Conservation (phyloP, 2,113 vertebrate genomes). For the Microcebus ravelobensis region DNA sequence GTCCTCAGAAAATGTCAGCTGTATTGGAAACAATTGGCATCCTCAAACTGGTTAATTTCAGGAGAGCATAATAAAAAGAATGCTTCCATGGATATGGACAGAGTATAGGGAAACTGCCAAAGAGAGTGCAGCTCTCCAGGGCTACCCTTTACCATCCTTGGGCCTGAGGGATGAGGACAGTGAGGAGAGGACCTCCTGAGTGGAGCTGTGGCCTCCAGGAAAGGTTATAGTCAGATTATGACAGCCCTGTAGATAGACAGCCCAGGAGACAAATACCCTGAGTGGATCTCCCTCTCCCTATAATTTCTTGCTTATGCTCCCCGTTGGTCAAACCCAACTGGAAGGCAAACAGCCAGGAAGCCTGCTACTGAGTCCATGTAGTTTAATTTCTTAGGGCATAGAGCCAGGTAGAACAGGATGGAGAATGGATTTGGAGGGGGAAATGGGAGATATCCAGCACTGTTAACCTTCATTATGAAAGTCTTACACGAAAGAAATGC, state of each 20-base stretch:
- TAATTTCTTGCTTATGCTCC: neutral
- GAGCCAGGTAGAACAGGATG: neutral
- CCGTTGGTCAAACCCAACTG: neutral
- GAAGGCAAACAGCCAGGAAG: neutral
- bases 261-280: neutral
- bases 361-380: neutral
- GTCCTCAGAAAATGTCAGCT: neutral
- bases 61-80: slow-evolving; percentile 1
- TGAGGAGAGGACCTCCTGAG: neutral
- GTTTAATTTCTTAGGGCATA: neutral
- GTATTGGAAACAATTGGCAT: neutral
- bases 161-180: neutral
- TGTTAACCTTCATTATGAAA: neutral
- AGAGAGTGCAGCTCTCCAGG: neutral
- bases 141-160: neutral
- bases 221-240: neutral
- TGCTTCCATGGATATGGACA: neutral
- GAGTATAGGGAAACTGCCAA: neutral
- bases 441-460: neutral
- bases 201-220: neutral
- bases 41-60: neutral
- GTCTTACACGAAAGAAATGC: neutral
- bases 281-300: neutral
- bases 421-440: neutral
- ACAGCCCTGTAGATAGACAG: neutral